Evolutionary conservation across 2,797 vertebrate species (phyloP).

Genomic region (Lagocephalus sceleratus): DNA sequence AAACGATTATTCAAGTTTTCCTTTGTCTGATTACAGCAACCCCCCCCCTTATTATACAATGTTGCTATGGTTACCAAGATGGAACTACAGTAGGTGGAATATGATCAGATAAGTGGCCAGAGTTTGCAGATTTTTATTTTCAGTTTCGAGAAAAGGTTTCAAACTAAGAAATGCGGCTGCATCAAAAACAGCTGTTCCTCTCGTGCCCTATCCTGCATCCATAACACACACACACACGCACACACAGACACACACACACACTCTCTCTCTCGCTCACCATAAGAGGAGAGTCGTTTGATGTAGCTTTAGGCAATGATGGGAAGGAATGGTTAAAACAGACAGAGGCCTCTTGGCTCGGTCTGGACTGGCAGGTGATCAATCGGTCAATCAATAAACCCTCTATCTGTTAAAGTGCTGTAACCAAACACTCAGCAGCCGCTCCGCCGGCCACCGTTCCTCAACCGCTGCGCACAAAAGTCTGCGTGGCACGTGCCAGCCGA

Average conservation of each 20-base stretch:
- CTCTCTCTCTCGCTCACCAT: too few relatives aligned
- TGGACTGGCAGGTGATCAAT: conserved; percentile 60
- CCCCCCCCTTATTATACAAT: not conserved
- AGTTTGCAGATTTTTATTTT: not conserved
- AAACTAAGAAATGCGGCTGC: not conserved
- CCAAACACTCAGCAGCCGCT: conserved; percentile 39
- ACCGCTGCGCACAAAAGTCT: conserved; percentile 28
- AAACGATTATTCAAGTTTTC: too few relatives aligned
- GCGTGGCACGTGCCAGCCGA: conserved; percentile 15
- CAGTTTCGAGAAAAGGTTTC: not conserved
- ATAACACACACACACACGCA: conserved; percentile 13
- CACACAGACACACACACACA: conserved; percentile 14
- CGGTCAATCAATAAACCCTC: conserved; percentile 61
- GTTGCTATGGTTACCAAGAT: not conserved
- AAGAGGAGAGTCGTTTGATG: conserved; percentile 59
- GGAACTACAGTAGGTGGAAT: not conserved
- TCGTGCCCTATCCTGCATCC: not conserved
- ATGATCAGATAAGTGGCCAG: not conserved
- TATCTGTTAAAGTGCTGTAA: conserved; percentile 64
- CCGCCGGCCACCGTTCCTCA: not conserved
- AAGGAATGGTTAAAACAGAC: conserved; percentile 52
- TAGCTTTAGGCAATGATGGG: conserved; percentile 51
- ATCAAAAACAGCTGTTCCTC: conserved; percentile 1
- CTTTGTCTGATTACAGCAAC: not conserved
- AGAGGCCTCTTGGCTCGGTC: conserved; percentile 50